These are phyloP conservation scores for Leucoraja erinaceus DNA, from an alignment of 2,113 vertebrate genomes.

Conservation along the genomic window DNA sequence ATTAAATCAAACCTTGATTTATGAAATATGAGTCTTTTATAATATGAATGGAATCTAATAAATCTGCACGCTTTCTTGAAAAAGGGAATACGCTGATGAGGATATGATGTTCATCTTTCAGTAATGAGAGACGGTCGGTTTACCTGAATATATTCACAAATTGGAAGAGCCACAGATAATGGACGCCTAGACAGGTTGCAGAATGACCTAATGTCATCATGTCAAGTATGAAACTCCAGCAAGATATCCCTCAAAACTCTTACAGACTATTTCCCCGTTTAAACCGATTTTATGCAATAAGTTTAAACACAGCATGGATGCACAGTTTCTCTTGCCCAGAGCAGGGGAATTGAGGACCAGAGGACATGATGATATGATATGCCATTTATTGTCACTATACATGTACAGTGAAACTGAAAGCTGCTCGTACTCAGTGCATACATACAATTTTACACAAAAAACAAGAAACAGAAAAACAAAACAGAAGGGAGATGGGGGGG, in stretches of 20 bases:
- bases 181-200: no score
- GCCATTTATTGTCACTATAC: no score
- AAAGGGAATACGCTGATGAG: not conserved
- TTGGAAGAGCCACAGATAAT: not conserved
- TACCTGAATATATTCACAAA: not conserved
- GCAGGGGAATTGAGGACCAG: no score
- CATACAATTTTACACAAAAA: no score
- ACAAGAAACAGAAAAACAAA: no score
- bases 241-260: no score
- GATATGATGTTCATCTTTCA: not conserved
- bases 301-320: not conserved
- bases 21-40: not conserved
- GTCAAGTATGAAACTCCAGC: not conserved
- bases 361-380: no score
- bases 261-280: not conserved
- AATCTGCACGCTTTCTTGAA: not conserved
- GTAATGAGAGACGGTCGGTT: not conserved
- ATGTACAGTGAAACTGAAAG: no score
- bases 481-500: no score
- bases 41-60: slow-evolving; percentile 21
- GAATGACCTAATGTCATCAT: not conserved
- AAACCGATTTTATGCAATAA: not conserved
- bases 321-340: no score
- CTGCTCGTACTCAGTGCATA: no score
- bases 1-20: not conserved